These are phyloP conservation scores for Chromobotia macracanthus DNA, from an alignment of 2,797 vertebrate genomes.

Conservation along the genomic window DNA sequence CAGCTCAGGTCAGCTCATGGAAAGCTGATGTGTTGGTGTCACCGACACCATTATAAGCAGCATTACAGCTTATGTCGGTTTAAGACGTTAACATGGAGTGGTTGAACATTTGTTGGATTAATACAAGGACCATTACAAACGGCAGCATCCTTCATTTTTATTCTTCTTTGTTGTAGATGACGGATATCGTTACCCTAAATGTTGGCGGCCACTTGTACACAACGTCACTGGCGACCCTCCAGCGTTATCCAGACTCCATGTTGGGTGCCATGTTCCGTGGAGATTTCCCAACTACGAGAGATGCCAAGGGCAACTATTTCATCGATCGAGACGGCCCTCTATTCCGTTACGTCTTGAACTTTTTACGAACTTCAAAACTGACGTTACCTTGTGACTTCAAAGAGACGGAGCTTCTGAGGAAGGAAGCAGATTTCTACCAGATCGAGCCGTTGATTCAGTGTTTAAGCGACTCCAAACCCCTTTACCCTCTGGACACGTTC, in stretches of 20 bases:
- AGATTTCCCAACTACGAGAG: slow-evolving; percentile 84
- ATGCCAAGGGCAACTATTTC: slow-evolving; percentile 87
- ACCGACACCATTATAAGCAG: too few species aligned
- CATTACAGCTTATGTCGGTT: too few species aligned
- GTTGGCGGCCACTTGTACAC: slow-evolving; percentile 87
- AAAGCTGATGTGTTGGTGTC: background rate
- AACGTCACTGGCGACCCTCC: slow-evolving; percentile 84
- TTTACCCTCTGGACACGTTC: slow-evolving; percentile 86
- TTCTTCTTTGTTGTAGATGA: slow-evolving; percentile 74
- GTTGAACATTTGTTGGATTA: too few species aligned
- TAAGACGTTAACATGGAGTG: too few species aligned
- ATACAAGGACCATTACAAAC: background rate
- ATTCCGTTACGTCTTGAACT: slow-evolving; percentile 87
- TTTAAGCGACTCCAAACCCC: slow-evolving; percentile 84
- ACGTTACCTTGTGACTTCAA: slow-evolving; percentile 86
- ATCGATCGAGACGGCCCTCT: slow-evolving; percentile 87
- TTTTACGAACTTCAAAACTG: slow-evolving; percentile 86
- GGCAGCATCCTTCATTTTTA: background rate
- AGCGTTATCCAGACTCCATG: slow-evolving; percentile 87
- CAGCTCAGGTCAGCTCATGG: background rate
- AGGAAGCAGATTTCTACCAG: slow-evolving; percentile 89
- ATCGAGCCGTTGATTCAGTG: slow-evolving; percentile 86
- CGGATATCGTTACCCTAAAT: slow-evolving; percentile 86
- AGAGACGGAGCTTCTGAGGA: slow-evolving; percentile 85
- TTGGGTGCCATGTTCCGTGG: slow-evolving; percentile 88